Percentiles rank a stretch among this genome's conserved stretches.
Conservation (phyloP, 2,113 vertebrate species). For the Daboia siamensis region DNA sequence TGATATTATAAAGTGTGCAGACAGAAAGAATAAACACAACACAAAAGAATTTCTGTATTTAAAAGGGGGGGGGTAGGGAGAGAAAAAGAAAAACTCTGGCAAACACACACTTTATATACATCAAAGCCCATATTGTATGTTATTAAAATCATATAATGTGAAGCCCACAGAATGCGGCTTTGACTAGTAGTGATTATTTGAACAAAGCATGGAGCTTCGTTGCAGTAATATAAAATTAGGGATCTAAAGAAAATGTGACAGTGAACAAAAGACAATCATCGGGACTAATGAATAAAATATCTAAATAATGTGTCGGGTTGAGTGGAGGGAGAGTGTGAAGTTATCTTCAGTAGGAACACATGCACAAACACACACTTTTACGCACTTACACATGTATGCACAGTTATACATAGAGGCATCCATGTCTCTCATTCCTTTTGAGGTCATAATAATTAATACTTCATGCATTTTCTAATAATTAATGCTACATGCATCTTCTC, state of each 20-base stretch:
- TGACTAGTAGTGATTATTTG: slow-evolving; percentile 62
- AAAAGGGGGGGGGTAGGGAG: neutral
- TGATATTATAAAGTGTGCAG: slow-evolving; percentile 98
- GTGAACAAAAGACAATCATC: slow-evolving; percentile 58
- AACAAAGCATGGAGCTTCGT: slow-evolving; percentile 57
- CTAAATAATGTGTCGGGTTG: slow-evolving; percentile 35
- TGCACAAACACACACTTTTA: neutral
- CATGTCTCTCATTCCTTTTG: neutral
- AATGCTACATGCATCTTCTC: neutral
- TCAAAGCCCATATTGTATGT: slow-evolving; percentile 67
- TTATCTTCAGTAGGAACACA: neutral
- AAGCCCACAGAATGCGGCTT: slow-evolving; percentile 63
- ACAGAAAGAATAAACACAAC: slow-evolving; percentile 91
- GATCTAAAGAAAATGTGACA: slow-evolving; percentile 58
- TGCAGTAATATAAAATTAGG: slow-evolving; percentile 58
- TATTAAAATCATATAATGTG: slow-evolving; percentile 67
- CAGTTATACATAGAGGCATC: neutral
- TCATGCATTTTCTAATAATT: slow-evolving; percentile 12
- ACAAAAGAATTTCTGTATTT: slow-evolving; percentile 75
- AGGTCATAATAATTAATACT: slow-evolving; percentile 19
- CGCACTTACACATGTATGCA: neutral
- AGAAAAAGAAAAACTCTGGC: slow-evolving; percentile 27
- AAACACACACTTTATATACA: slow-evolving; percentile 62
- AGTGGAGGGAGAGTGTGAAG: slow-evolving; percentile 39
- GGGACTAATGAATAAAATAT: slow-evolving; percentile 59